Percentiles rank a stretch among this genome's conserved stretches.
Conservation (phyloP, 2,888 invertebrate genomes). For the Lapara coniferarum region DNA sequence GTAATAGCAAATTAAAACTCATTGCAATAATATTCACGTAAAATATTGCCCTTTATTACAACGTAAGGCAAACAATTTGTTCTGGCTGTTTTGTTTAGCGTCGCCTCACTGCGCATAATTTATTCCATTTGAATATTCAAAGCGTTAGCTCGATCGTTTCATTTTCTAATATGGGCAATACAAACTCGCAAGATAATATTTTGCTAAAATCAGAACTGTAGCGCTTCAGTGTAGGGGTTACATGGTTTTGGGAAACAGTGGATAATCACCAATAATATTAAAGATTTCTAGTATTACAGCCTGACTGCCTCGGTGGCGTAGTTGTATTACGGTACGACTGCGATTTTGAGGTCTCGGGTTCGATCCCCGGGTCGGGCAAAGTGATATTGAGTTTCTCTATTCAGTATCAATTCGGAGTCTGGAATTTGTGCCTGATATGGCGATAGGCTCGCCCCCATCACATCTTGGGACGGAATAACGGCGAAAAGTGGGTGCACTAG, state of each 20-base stretch:
- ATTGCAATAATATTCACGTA: slow-evolving; percentile 7
- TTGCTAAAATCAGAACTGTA: slow-evolving; percentile 67
- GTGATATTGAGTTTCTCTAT: no score
- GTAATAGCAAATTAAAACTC: background rate
- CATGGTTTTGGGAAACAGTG: slow-evolving; percentile 32
- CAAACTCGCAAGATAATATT: slow-evolving; percentile 73
- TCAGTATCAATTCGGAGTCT: no score
- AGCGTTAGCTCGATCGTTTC: slow-evolving; percentile 73
- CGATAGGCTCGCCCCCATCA: no score
- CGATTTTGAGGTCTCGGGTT: no score
- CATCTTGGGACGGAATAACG: no score
- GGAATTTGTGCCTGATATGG: no score
- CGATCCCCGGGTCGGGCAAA: no score
- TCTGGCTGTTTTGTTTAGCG: slow-evolving; percentile 53
- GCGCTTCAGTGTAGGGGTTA: slow-evolving; percentile 51
- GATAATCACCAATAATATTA: background rate
- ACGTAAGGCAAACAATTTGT: slow-evolving; percentile 56
- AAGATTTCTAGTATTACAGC: no score
- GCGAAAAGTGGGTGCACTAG: no score
- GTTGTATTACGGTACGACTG: no score
- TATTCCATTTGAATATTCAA: slow-evolving; percentile 81
- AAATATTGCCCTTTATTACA: slow-evolving; percentile 23
- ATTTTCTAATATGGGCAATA: slow-evolving; percentile 74
- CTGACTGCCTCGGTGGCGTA: no score
- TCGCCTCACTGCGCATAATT: slow-evolving; percentile 66